Evolutionary conservation across 2,113 vertebrate genomes (phyloP).

Genomic region (Mustela lutreola): DNA sequence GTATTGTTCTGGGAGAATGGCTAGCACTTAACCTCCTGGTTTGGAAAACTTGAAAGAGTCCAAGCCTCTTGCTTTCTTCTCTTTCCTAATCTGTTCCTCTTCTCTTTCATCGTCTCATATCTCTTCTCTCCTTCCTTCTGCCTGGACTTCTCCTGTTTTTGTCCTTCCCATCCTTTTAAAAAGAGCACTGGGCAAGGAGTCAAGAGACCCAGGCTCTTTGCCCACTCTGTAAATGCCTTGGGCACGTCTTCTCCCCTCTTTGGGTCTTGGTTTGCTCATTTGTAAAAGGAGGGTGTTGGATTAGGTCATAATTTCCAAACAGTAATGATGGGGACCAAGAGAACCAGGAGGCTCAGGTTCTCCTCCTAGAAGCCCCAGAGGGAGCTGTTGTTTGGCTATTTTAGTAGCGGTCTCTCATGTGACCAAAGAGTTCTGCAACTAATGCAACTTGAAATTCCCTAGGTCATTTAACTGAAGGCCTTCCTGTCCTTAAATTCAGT

Average conservation of each 20-base stretch:
- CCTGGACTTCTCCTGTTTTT: background rate
- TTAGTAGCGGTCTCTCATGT: background rate
- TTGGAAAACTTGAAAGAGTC: background rate
- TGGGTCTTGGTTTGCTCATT: background rate
- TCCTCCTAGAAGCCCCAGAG: background rate
- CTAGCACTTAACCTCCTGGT: background rate
- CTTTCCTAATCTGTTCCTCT: background rate
- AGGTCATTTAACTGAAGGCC: background rate
- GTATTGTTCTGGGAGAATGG: background rate
- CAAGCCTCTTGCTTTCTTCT: background rate
- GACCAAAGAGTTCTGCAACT: background rate
- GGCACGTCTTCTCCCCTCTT: background rate
- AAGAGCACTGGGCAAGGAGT: background rate
- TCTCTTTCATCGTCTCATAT: background rate
- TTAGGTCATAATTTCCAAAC: background rate
- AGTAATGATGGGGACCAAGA: background rate
- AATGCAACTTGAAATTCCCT: background rate
- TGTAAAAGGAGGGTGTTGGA: background rate
- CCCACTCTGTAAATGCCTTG: background rate
- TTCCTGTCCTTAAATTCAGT: background rate
- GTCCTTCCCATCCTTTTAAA: background rate
- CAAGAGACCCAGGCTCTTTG: background rate
- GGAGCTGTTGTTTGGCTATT: background rate
- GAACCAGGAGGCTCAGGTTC: background rate
- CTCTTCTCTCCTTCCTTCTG: background rate